Conservation (phyloP, 2,797 vertebrate species). For the Acanthurus leucopareius region DNA sequence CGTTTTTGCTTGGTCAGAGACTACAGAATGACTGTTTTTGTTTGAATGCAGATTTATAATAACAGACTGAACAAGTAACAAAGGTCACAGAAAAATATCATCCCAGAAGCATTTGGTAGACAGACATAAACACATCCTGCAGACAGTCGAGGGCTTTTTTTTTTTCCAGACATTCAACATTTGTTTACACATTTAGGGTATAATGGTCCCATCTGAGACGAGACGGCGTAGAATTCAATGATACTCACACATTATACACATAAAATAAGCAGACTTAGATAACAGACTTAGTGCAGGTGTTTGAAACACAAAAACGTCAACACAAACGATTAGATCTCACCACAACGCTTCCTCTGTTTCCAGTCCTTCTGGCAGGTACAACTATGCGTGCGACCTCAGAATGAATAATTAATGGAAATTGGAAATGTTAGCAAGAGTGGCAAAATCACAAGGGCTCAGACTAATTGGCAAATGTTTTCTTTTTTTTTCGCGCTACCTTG, state of each 20-base stretch:
- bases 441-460: constrained; percentile 79
- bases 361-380: constrained; percentile 63
- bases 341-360: constrained; percentile 63
- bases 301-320: constrained; percentile 48
- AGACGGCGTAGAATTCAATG: background rate
- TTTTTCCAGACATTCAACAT: background rate
- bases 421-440: constrained; percentile 83
- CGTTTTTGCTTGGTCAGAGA: constrained; percentile 22
- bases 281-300: constrained; percentile 40
- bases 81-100: constrained; percentile 38
- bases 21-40: constrained; percentile 25
- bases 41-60: constrained; percentile 33
- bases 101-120: background rate
- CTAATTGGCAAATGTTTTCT: constrained; percentile 79
- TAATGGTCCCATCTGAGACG: background rate
- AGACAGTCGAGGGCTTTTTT: background rate
- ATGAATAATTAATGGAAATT: constrained; percentile 87
- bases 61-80: constrained; percentile 18
- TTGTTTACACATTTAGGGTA: background rate
- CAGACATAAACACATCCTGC: background rate
- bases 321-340: constrained; percentile 68
- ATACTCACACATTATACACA: background rate
- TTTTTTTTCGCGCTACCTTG: constrained; percentile 42
- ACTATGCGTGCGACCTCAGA: constrained; percentile 63
- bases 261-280: constrained; percentile 15